Evolutionary conservation across 1,140 invertebrate species (phyloP).

Genomic region (Oncopodura yosiiana): DNA sequence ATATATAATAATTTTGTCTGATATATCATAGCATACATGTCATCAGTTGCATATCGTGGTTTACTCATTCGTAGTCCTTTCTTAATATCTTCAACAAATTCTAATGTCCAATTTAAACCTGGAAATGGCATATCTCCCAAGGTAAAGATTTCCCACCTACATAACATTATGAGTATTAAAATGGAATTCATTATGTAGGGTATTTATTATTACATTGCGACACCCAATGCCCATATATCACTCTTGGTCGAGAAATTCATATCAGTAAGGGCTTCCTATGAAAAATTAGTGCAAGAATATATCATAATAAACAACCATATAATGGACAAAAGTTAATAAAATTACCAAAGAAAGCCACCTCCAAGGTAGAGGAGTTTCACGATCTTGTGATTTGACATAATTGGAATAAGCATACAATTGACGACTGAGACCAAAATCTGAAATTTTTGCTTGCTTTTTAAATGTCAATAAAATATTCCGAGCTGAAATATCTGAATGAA

Average conservation of each 20-base stretch:
- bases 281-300: background rate
- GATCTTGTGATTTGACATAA: conserved; percentile 1
- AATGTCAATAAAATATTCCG: background rate
- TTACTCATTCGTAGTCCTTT: background rate
- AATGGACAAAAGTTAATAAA: background rate
- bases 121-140: background rate
- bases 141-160: background rate
- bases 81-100: background rate
- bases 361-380: background rate
- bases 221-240: background rate
- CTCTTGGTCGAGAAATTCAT: background rate
- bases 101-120: background rate
- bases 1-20: too few species aligned
- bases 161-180: background rate
- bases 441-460: background rate
- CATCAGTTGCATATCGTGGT: background rate
- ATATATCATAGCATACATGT: too few species aligned
- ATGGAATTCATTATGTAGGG: background rate
- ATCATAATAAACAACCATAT: background rate
- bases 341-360: background rate
- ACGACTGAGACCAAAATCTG: background rate
- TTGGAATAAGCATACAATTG: background rate
- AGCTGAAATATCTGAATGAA: background rate
- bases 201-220: too few species aligned
- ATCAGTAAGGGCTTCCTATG: background rate